Evolutionary conservation across 1,140 invertebrate species (phyloP), one percentile per base, ranked within the genome.

Genomic region (Muscidifurax raptorellus): DNA sequence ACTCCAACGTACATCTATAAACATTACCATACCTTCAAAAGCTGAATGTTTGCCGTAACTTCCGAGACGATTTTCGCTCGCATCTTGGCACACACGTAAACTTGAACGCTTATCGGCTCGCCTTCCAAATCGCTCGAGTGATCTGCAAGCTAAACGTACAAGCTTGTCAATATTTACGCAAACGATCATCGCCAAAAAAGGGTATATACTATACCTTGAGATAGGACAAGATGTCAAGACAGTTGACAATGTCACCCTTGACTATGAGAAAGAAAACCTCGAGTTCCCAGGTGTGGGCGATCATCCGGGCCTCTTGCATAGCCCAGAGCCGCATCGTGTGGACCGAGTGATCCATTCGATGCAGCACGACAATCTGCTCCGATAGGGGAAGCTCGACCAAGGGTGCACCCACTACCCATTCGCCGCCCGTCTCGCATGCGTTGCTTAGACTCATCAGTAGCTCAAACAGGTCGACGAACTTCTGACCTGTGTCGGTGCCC

Each of bases 351-450:
- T 96, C 96, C 95, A 97, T 92, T 88, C 96, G 93, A 90, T 97
- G 96, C 6, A 97, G 92, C 64, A 97, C 94, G 5, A 96, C 95
- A 89, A 97, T 97, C 91, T 97, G 96, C 88, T 97, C 96, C 0
- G 96, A 95, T 7, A 97, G 92, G 0, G 96, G 96, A 72, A 97
- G 88, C 86, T 97, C 95, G 84, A 96, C 95, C 18, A 96, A 88
- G 0, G 95, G 95, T 1, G 95, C 95, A 2, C 95, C 95, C 75
- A 95, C 88, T 27, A 95, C 94, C 92, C 95, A 95, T 82, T 95
- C 95, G 84, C 94, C 94, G 0, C 95, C 95, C 0, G 94, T 94
- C 90, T 96, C 95, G 86, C 95, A 96, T 78, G 95, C 94, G 88
- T 96, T 96, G 85, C 94, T 95, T 9, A 96, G 90, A 0, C 90